Conservation (phyloP, 2,113 vertebrate genomes). For the Pluvialis apricaria region DNA sequence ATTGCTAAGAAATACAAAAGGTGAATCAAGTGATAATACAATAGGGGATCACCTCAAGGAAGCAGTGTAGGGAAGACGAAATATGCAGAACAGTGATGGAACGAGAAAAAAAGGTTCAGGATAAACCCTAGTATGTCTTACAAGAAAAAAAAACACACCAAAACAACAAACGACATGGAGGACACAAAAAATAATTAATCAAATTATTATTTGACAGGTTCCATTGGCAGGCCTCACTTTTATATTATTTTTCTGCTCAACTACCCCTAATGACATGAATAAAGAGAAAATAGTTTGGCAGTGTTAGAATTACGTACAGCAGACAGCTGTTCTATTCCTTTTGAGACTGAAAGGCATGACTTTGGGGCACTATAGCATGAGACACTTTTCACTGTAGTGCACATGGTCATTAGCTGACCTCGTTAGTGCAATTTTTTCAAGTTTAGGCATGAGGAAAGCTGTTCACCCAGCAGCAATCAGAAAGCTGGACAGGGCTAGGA, state of each 20-base stretch:
- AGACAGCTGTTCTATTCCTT: neutral
- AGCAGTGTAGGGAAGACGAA: neutral
- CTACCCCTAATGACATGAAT: neutral
- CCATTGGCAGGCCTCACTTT: neutral
- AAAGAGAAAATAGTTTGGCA: neutral
- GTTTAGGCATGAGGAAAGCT: neutral
- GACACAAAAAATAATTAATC: neutral
- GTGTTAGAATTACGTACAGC: neutral
- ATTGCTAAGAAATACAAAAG: neutral
- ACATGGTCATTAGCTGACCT: neutral
- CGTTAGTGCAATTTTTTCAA: neutral
- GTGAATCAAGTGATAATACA: neutral
- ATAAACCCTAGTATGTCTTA: neutral
- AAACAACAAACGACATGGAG: neutral
- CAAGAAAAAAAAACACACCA: neutral
- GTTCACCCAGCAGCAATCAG: neutral
- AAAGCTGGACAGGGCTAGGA: constrained; percentile 31
- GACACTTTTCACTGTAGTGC: neutral
- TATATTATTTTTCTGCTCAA: neutral
- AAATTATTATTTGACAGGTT: neutral
- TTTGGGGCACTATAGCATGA: neutral
- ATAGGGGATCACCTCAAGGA: neutral
- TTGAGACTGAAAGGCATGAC: neutral
- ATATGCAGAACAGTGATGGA: neutral
- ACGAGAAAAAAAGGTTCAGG: neutral